Conservation (phyloP, 1,140 invertebrate species). For the Oscheius sp. region DNA sequence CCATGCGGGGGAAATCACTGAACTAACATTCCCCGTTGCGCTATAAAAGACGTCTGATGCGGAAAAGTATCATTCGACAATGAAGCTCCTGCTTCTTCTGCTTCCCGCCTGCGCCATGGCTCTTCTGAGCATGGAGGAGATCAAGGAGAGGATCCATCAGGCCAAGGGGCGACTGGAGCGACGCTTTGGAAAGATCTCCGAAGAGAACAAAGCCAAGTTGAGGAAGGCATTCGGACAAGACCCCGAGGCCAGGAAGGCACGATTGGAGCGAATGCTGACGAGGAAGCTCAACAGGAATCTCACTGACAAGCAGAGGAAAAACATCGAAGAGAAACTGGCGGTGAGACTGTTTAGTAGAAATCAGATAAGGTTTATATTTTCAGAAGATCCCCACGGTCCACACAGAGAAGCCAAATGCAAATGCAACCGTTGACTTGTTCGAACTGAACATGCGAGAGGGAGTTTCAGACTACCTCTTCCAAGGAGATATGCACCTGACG, state of each 20-base stretch:
- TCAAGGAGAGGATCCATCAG: neutral
- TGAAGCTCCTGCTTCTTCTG: too few relatives aligned
- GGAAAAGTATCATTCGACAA: too few relatives aligned
- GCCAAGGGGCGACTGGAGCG: neutral
- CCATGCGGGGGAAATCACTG: too few relatives aligned
- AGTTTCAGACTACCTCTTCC: conserved; percentile 11
- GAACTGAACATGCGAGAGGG: conserved; percentile 22
- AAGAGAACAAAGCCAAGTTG: neutral
- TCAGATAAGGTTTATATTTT: too few relatives aligned
- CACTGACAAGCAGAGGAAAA: neutral
- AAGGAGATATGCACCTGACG: conserved; percentile 26
- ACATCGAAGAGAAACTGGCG: neutral
- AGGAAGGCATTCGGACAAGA: neutral
- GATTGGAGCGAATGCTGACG: neutral
- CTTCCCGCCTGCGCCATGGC: too few relatives aligned
- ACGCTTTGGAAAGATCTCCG: neutral
- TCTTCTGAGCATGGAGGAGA: neutral
- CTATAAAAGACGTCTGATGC: too few relatives aligned
- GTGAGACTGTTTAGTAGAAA: too few relatives aligned
- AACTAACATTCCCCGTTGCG: too few relatives aligned
- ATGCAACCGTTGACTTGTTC: conserved; percentile 5
- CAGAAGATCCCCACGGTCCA: neutral
- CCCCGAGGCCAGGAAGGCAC: neutral
- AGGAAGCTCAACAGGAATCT: neutral
- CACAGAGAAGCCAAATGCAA: neutral